Evolutionary conservation across 2,888 invertebrate species (phyloP).

Genomic region (Erannis defoliaria): DNA sequence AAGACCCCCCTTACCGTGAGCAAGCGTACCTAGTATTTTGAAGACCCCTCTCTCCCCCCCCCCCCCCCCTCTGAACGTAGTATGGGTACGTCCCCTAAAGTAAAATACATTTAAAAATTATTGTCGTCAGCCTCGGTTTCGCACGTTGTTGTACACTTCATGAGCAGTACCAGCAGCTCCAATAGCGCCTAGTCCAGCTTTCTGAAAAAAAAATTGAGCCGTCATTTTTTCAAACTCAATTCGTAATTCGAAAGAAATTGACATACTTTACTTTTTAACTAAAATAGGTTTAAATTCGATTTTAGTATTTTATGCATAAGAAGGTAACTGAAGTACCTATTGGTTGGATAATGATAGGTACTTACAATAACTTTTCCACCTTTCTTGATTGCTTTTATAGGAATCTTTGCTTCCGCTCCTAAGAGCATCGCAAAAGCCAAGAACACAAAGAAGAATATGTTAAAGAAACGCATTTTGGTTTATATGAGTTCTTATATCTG

Average conservation of each 20-base stretch:
- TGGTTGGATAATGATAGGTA: background rate
- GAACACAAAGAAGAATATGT: slow-evolving; percentile 11
- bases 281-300: no score
- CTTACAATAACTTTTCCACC: slow-evolving; percentile 39
- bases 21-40: no score
- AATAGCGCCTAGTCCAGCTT: slow-evolving; percentile 30
- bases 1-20: no score
- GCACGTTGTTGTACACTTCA: slow-evolving; percentile 36
- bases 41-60: no score
- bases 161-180: slow-evolving; percentile 42
- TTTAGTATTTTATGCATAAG: no score
- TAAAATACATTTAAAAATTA: no score
- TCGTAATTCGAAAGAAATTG: no score
- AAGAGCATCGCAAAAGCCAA: slow-evolving; percentile 16
- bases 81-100: no score
- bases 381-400: slow-evolving; percentile 32
- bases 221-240: no score
- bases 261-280: no score
- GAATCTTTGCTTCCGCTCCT: slow-evolving; percentile 23
- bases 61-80: no score
- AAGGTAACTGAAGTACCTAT: background rate
- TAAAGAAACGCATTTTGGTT: slow-evolving; percentile 10
- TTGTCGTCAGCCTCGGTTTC: slow-evolving; percentile 17
- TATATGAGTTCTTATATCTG: no score
- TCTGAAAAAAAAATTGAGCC: background rate